Conservation (phyloP, 2,113 vertebrate species). For the Phylloscopus trochilus region DNA sequence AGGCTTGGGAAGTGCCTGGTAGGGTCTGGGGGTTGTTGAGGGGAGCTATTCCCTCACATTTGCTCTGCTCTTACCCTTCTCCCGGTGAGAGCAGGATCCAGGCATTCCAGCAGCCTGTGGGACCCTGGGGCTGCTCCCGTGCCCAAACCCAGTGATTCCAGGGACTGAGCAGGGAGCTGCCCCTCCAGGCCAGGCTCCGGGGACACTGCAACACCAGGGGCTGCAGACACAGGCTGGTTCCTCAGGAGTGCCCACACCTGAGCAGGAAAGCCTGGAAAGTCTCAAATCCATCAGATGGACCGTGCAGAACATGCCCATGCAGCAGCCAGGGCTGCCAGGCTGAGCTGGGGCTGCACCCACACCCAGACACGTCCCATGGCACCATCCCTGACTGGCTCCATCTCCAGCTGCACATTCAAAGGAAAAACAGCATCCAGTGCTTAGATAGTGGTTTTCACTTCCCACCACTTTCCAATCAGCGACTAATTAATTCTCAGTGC, state of each 20-base stretch:
- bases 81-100: accelerated
- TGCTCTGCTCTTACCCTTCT: background rate
- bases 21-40: background rate
- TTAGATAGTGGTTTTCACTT: constrained; percentile 18
- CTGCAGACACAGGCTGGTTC: background rate
- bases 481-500: constrained; percentile 67
- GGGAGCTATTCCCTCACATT: accelerated
- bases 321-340: background rate
- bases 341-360: background rate
- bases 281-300: accelerated
- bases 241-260: accelerated
- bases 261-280: background rate
- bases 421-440: background rate
- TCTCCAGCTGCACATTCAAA: background rate
- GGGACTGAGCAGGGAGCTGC: accelerated
- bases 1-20: background rate
- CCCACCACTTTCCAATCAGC: constrained; percentile 33
- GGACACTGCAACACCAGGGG: background rate
- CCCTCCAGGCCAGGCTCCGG: background rate
- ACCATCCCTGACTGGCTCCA: accelerated
- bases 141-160: accelerated
- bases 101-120: accelerated
- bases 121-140: accelerated
- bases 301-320: accelerated
- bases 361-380: background rate